Base-by-base conservation (phyloP, 2,113 vertebrate genomes). In the Bujurquina vittata region DNA sequence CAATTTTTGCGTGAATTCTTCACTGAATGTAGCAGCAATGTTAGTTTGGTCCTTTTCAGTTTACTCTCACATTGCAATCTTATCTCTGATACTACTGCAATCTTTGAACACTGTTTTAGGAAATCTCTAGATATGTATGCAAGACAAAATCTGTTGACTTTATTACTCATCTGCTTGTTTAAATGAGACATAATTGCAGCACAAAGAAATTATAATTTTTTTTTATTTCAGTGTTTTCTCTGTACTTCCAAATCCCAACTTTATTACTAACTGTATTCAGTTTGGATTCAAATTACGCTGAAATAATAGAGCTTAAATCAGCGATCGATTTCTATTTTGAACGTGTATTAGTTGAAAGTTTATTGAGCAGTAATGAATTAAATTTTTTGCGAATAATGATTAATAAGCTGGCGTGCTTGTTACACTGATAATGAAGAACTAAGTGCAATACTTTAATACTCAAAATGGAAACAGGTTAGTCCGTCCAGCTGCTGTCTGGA, bases 121-220 rank as follows among this genome's bases (percentile, higher is more conserved):
- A 72, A 52, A 72, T 69, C 22, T 49, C 22, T 49, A 49, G 37
- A 49, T 49, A 57, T 46, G 52, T 43, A 84, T 87, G 74, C 75
- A 81, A 86, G 84, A 75, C 65, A 31, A 35, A 74, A 61, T 76
- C 43, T 58, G 54, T 60, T 85, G 22, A 73, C 62, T 85, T 61
- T 67, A 40, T 60, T 55, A 31, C 22, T 56, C 46, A 29, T 79
- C 67, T 61, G 43, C 65, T 80, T 80, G 29, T 81, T 69, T 63
- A 56, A 90, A 74, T 87, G 20, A 23, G 18, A 29, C 29, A 54
- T 84, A 81, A 86, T 82, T 77, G 54, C 58, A 11, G 23, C 3
- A 8, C 46, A 85, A 54, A 56, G 7, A 35, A 35, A 35, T 7
- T 35, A 2, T 35, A 46, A 12, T 7, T 20, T 63, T 26, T 26